Conservation (phyloP, 2,888 invertebrate genomes). For the Halocaridina rubra region DNA sequence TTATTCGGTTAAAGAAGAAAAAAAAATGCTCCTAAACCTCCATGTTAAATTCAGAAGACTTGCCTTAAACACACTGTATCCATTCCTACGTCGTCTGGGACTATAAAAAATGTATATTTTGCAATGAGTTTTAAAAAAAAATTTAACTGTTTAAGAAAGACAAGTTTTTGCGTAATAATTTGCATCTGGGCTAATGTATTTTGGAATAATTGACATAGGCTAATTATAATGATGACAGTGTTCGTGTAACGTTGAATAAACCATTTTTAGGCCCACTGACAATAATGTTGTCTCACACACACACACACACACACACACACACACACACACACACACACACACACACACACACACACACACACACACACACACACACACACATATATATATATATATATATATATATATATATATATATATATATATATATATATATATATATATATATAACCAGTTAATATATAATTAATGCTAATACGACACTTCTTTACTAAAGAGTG, state of each 20-base stretch:
- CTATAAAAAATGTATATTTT: background rate
- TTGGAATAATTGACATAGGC: no score
- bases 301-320: no score
- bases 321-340: background rate
- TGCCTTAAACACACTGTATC: no score
- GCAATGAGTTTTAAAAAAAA: background rate
- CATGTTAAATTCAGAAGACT: no score
- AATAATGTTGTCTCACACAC: background rate
- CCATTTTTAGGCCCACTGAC: background rate
- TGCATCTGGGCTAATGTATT: background rate
- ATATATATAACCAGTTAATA: background rate
- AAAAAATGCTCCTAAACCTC: no score
- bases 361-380: background rate
- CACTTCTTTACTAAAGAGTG: background rate
- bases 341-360: conserved; percentile 1
- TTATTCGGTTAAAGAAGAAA: no score
- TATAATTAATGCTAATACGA: background rate
- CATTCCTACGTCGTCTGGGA: no score
- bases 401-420: background rate
- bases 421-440: background rate
- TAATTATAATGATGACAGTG: background rate
- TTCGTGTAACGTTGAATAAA: background rate
- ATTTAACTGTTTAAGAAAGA: background rate
- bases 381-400: background rate
- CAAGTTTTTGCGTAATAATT: background rate